Percentiles rank a stretch among this genome's conserved stretches.
These are phyloP conservation scores for Danionella dracula DNA, from an alignment of 2,797 vertebrate species.

Conservation along the genomic window DNA sequence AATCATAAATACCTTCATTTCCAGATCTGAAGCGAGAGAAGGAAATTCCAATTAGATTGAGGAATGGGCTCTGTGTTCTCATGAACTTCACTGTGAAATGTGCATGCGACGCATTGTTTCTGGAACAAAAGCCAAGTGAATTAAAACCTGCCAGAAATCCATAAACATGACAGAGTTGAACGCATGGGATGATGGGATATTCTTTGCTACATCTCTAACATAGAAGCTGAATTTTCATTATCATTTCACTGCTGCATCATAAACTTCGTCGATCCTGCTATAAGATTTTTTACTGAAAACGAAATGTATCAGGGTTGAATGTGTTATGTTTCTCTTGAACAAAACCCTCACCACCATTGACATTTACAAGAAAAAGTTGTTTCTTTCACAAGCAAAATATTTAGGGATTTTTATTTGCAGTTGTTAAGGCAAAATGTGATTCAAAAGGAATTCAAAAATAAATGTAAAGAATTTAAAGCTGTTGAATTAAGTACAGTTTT, in stretches of 20 bases:
- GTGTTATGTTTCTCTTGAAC: not conserved
- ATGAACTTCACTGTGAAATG: conserved; percentile 21
- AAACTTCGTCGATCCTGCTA: not conserved
- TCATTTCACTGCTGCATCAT: conserved; percentile 3
- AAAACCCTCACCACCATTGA: not conserved
- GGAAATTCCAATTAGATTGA: conserved; percentile 18
- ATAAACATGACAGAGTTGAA: conserved; percentile 16
- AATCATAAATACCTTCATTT: conserved; percentile 18
- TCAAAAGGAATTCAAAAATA: no score
- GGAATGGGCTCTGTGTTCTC: not conserved
- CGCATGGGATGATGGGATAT: not conserved
- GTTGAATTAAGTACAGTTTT: no score
- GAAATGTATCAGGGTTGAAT: not conserved
- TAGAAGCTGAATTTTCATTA: conserved; percentile 1
- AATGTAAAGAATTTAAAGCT: no score
- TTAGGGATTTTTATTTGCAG: not conserved
- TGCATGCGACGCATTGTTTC: not conserved
- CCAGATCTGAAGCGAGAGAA: not conserved
- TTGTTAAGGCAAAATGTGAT: no score
- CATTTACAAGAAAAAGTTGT: not conserved
- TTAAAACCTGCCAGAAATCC: conserved; percentile 17
- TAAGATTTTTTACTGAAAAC: not conserved
- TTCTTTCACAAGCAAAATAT: not conserved
- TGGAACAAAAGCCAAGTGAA: conserved; percentile 28
- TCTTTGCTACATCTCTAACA: not conserved